A percentile compares a stretch with the other conserved stretches of the same genome.
Conservation (phyloP, 2,888 invertebrate species). For the Marasmarcha lunaedactyla region DNA sequence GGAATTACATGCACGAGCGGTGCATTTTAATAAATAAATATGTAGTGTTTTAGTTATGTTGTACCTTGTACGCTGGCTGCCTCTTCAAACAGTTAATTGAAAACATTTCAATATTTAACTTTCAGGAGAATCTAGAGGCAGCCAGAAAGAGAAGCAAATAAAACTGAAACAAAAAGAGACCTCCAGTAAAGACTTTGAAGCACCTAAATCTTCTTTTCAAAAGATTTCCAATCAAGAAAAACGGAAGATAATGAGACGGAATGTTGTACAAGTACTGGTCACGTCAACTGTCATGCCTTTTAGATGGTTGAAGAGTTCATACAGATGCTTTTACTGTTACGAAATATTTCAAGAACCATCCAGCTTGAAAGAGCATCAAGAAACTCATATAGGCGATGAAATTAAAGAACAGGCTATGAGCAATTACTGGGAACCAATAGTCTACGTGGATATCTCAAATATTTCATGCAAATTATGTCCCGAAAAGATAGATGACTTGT, state of each 20-base stretch:
- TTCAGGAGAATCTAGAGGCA: slow-evolving; percentile 53
- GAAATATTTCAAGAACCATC: slow-evolving; percentile 54
- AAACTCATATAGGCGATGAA: slow-evolving; percentile 30
- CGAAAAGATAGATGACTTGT: slow-evolving; percentile 34
- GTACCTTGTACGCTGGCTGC: slow-evolving; percentile 24
- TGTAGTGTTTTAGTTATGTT: no score
- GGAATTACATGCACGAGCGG: slow-evolving; percentile 28
- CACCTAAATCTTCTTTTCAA: neutral
- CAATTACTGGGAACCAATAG: slow-evolving; percentile 55
- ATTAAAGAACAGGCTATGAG: slow-evolving; percentile 45
- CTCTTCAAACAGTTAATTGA: slow-evolving; percentile 23
- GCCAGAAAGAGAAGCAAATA: slow-evolving; percentile 30
- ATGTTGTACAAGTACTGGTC: slow-evolving; percentile 41
- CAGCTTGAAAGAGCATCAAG: slow-evolving; percentile 44
- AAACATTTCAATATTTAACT: slow-evolving; percentile 36
- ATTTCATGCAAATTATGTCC: slow-evolving; percentile 43
- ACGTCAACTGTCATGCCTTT: slow-evolving; percentile 56
- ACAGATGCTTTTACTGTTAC: slow-evolving; percentile 59
- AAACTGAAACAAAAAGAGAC: slow-evolving; percentile 7
- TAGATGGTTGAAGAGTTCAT: slow-evolving; percentile 56
- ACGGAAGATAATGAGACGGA: slow-evolving; percentile 42
- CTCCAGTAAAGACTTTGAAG: neutral
- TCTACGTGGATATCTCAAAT: slow-evolving; percentile 46
- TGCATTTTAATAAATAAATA: slow-evolving; percentile 23
- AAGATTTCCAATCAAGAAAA: slow-evolving; percentile 28